Conservation (phyloP, 2,113 vertebrate species). For the Ceuthmochares aereus region DNA sequence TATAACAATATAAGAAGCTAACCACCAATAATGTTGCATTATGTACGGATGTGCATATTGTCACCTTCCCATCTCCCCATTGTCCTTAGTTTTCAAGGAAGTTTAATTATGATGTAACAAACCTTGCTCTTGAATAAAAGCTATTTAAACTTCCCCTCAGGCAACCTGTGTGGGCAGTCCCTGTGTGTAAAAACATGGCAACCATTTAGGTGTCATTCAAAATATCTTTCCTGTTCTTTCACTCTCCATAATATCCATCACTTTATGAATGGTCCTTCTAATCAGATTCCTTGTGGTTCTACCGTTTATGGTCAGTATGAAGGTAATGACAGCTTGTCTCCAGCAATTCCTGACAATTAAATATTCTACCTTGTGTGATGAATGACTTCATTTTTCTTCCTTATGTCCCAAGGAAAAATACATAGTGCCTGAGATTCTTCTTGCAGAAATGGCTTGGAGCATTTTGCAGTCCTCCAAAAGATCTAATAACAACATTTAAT, state of each 20-base stretch:
- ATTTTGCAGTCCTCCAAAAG: not conserved
- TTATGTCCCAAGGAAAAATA: not conserved
- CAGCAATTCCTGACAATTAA: constrained; percentile 31
- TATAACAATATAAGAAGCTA: not conserved
- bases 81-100: not conserved
- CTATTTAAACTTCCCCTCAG: not conserved
- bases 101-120: not conserved
- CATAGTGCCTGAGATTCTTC: not conserved
- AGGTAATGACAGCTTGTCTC: not conserved
- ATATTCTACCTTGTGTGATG: not conserved
- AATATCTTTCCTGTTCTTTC: not conserved
- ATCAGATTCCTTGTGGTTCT: not conserved
- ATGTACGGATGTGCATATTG: not conserved
- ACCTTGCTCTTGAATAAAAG: not conserved
- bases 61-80: not conserved
- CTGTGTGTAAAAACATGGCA: not conserved
- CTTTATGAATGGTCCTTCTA: not conserved
- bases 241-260: not conserved
- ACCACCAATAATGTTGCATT: not conserved
- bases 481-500: not conserved
- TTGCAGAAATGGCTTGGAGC: not conserved
- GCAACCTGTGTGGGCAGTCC: not conserved
- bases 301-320: not conserved
- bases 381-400: constrained; percentile 3
- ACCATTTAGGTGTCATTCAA: not conserved